Evolutionary conservation across 2,797 vertebrate species (phyloP).

Genomic region (Poecile montanus): DNA sequence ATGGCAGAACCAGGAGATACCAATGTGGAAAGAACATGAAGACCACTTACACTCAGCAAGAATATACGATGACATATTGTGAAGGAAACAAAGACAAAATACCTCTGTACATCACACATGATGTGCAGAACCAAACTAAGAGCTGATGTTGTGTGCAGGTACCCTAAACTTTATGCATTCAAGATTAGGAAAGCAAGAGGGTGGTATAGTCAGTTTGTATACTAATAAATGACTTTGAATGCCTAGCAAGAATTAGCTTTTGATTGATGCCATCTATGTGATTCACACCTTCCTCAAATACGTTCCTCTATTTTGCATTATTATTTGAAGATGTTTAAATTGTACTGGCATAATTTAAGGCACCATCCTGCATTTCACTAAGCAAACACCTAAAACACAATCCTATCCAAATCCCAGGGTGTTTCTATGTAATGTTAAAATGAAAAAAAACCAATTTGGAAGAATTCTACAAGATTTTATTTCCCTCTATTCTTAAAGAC

Average conservation of each 20-base stretch:
- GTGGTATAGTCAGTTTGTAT: not conserved
- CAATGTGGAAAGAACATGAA: accelerated
- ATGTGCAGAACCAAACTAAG: not conserved
- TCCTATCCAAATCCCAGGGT: not conserved
- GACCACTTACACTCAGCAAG: not conserved
- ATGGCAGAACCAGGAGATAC: not conserved
- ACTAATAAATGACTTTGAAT: not conserved
- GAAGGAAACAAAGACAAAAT: not conserved
- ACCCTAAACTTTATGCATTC: not conserved
- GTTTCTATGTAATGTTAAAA: not conserved
- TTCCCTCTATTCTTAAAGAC: not conserved
- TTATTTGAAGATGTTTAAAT: not conserved
- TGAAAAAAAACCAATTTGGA: not conserved
- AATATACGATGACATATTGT: not conserved
- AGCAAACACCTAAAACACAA: not conserved
- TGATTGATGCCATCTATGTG: not conserved
- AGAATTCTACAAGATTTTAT: not conserved
- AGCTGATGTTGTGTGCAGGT: not conserved
- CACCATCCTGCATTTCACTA: not conserved
- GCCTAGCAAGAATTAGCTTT: not conserved
- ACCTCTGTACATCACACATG: not conserved
- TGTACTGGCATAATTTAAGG: not conserved
- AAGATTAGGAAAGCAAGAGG: not conserved
- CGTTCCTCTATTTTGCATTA: not conserved
- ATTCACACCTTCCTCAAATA: not conserved